These are phyloP conservation scores for Dione juno DNA, from an alignment of 2,888 invertebrate species.

Conservation along the genomic window DNA sequence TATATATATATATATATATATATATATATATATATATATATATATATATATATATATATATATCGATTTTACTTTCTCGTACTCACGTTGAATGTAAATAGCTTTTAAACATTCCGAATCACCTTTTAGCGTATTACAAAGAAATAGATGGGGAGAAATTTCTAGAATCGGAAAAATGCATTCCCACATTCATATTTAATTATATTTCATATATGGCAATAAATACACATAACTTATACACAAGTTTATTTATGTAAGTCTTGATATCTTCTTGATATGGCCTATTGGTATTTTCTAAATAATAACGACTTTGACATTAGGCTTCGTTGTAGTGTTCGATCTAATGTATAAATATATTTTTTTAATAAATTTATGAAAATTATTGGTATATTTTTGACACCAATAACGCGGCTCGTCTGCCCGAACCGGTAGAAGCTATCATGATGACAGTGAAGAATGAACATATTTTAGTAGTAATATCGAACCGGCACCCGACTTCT, in stretches of 20 bases:
- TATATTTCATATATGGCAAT: conserved; percentile 40
- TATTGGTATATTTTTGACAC: too few relatives aligned
- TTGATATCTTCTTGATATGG: conserved; percentile 32
- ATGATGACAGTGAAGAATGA: too few relatives aligned
- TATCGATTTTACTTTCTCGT: conserved; percentile 24
- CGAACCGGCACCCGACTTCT: too few relatives aligned
- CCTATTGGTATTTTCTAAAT: conserved; percentile 27
- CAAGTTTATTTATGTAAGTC: too few relatives aligned
- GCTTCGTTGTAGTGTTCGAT: neutral
- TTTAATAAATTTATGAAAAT: neutral
- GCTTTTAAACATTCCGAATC: conserved; percentile 16
- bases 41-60: conserved; percentile 1
- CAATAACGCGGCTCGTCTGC: too few relatives aligned
- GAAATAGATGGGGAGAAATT: conserved; percentile 33
- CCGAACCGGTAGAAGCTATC: too few relatives aligned
- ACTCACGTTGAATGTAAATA: conserved; percentile 15
- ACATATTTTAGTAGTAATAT: too few relatives aligned
- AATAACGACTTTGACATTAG: conserved; percentile 2
- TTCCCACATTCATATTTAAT: conserved; percentile 44
- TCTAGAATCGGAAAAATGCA: conserved; percentile 36
- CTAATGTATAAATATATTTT: neutral
- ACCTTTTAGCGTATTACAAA: conserved; percentile 20
- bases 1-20: neutral
- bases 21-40: neutral
- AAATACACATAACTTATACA: conserved; percentile 32